Base-by-base conservation (phyloP, 2,113 vertebrate species). In the Podarcis muralis region DNA sequence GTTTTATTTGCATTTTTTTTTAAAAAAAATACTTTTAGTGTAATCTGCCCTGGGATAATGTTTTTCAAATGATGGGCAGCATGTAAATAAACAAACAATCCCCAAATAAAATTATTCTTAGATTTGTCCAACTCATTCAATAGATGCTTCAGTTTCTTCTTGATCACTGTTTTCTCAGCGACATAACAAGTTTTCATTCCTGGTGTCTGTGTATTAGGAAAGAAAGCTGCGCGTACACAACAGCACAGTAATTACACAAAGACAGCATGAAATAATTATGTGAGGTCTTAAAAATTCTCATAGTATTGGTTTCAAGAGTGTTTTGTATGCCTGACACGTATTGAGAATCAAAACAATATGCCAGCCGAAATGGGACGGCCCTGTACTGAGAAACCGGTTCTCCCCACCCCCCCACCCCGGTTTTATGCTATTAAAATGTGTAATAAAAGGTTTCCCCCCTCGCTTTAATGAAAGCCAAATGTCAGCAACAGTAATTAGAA, bases 401-500 rank as follows among this genome's bases (percentile, higher is more conserved):
- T 18, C 48, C n/a, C 4, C 81, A 66, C 83, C 57, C 25, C 25
- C n/a, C 72, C 35, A n/a, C 72, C 72, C 32, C n/a, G 16, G 86
- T 74, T 91, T 91, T 91, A 82, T 88, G 48, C 89, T 85, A 76
- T 88, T 84, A 92, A 89, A 53, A 93, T 30, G 30, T 77, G 59
- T 83, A 87, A 18, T 16, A 87, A 90, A 91, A 87, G 22, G 71
- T 69, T 89, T 62, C 83, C 87, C 78, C n/a, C 23, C 40, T 88
- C 69, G 23, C 62, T 85, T 68, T 90, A 85, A 91, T 83, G 32
- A 87, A 91, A 88, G 68, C 48, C 84, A 92, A 88, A 91, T 90
- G 78, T 83, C 84, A 40, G 75, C 80, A 89, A 16, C n/a, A 82
- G 8, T 48, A 87, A 90, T 91, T 90, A 90, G 40, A 90, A 88